Conservation (phyloP, 2,113 vertebrate species). For the Rhinolophus ferrumequinum region DNA sequence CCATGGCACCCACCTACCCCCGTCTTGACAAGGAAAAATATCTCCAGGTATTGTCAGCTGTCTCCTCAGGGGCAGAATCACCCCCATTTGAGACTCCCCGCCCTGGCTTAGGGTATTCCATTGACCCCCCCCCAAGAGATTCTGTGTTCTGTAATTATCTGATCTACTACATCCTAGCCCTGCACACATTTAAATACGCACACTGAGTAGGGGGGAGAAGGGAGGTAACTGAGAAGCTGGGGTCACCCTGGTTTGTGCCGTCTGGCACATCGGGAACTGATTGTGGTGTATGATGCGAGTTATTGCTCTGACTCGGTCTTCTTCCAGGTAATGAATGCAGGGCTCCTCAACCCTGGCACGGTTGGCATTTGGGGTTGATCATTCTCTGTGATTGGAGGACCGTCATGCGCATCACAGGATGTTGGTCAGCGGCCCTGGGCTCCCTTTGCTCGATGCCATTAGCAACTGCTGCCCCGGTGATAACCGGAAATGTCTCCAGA, state of each 20-base stretch:
- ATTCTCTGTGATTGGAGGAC: neutral
- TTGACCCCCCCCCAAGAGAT: neutral
- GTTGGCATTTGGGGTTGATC: neutral
- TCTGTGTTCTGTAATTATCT: neutral
- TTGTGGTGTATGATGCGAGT: neutral
- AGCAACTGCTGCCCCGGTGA: neutral
- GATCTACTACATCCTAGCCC: neutral
- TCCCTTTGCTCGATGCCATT: neutral
- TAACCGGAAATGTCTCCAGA: neutral
- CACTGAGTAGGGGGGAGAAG: neutral
- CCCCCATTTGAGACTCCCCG: neutral
- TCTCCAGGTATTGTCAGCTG: neutral
- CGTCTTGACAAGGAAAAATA: neutral
- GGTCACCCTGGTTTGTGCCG: neutral
- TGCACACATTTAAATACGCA: neutral
- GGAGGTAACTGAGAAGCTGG: neutral
- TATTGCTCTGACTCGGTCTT: neutral
- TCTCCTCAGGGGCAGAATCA: neutral
- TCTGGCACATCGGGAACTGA: neutral
- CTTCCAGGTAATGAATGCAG: neutral
- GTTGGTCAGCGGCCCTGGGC: neutral
- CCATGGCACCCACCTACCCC: neutral
- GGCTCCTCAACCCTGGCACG: neutral
- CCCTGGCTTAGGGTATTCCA: neutral
- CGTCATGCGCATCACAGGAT: neutral